phyloP scores from a whole-genome alignment of 1,140 invertebrate species.

The Nymphalis io region DNA sequence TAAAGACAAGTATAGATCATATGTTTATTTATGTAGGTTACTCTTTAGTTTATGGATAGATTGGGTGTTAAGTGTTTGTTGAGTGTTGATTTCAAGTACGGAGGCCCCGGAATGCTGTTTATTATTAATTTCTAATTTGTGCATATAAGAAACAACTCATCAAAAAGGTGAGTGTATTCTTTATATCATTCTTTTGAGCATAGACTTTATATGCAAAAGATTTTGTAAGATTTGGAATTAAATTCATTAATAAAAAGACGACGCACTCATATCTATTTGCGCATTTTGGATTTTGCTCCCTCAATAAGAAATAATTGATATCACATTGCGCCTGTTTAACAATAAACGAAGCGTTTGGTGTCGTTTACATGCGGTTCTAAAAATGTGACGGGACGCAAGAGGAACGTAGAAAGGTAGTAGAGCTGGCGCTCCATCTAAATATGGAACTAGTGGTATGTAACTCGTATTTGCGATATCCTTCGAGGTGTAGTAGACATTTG shows the following conservation, averaged over 20 bases:
- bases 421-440: constrained; percentile 73
- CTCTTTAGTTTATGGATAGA: constrained; percentile 74
- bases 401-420: constrained; percentile 59
- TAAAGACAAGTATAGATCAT: constrained; percentile 60
- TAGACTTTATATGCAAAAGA: constrained; percentile 5
- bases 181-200: constrained; percentile 13
- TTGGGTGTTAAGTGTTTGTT: constrained; percentile 77
- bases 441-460: constrained; percentile 71
- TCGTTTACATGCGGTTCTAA: constrained; percentile 78
- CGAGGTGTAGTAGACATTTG: constrained; percentile 41
- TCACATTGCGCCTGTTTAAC: constrained; percentile 40
- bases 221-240: constrained; percentile 20
- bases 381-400: constrained; percentile 73
- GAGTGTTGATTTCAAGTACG: constrained; percentile 75
- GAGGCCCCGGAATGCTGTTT: constrained; percentile 75
- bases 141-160: constrained; percentile 54
- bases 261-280: constrained; percentile 52
- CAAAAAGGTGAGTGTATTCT: constrained; percentile 59
- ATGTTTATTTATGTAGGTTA: constrained; percentile 79
- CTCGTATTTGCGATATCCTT: constrained; percentile 50
- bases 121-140: constrained; percentile 70
- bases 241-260: constrained; percentile 37
- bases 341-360: constrained; percentile 54
- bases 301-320: constrained; percentile 43
- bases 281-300: constrained; percentile 59